Conservation (phyloP, 2,113 vertebrate species). For the Microtus pennsylvanicus region DNA sequence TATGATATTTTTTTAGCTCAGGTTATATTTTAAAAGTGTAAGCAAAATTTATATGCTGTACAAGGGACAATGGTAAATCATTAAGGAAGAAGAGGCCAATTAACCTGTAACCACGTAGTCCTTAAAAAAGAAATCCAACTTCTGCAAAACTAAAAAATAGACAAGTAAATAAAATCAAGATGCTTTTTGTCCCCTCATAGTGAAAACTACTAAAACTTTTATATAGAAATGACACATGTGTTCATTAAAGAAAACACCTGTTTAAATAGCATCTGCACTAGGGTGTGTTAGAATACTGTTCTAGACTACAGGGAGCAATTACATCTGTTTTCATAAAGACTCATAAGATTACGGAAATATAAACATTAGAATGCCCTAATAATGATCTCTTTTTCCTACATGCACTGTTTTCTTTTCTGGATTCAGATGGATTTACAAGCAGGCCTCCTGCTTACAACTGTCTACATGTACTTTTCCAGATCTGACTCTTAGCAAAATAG, state of each 20-base stretch:
- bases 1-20: slow-evolving; percentile 43
- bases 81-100: slow-evolving; percentile 39
- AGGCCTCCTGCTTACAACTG: neutral
- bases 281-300: slow-evolving; percentile 6
- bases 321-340: slow-evolving; percentile 26
- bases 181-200: slow-evolving; percentile 30
- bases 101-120: neutral
- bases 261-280: slow-evolving; percentile 54
- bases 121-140: slow-evolving; percentile 63
- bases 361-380: slow-evolving; percentile 47
- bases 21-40: slow-evolving; percentile 29
- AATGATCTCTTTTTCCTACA: slow-evolving; percentile 41
- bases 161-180: slow-evolving; percentile 65
- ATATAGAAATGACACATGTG: slow-evolving; percentile 64
- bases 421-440: slow-evolving; percentile 16
- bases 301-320: slow-evolving; percentile 32
- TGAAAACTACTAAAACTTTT: slow-evolving; percentile 57
- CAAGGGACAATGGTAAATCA: slow-evolving; percentile 47
- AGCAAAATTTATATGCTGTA: slow-evolving; percentile 36
- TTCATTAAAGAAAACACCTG: slow-evolving; percentile 58
- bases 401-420: slow-evolving; percentile 28
- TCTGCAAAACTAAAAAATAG: slow-evolving; percentile 76
- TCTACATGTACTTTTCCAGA: slow-evolving; percentile 41
- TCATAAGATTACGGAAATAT: slow-evolving; percentile 23
- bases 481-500: slow-evolving; percentile 71